These are phyloP conservation scores for Zele albiditarsus DNA, from an alignment of 2,888 invertebrate species.

Conservation along the genomic window DNA sequence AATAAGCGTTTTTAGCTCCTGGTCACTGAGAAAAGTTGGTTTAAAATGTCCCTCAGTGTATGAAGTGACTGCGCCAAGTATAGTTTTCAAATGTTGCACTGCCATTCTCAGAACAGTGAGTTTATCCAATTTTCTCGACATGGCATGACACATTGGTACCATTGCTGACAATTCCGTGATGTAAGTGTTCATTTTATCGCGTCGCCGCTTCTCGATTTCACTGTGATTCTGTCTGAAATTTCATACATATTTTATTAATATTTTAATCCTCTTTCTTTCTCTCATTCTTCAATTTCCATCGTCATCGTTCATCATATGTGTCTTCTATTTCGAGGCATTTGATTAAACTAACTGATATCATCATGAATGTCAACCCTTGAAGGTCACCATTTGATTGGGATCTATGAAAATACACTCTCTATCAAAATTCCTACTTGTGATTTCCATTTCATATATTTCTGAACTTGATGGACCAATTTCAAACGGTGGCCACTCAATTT, in stretches of 20 bases:
- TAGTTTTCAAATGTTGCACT: constrained; percentile 91
- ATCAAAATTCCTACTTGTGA: too few species aligned
- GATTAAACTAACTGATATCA: too few species aligned
- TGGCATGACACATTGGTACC: constrained; percentile 95
- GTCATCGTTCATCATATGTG: too few species aligned
- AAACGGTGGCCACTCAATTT: too few species aligned
- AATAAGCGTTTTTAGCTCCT: constrained; percentile 89
- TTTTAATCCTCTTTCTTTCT: neutral
- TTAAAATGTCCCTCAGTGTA: constrained; percentile 85
- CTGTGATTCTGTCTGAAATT: constrained; percentile 92
- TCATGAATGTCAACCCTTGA: too few species aligned
- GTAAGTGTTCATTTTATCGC: constrained; percentile 98
- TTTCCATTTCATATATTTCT: too few species aligned
- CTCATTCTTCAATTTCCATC: neutral
- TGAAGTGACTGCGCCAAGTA: constrained; percentile 82
- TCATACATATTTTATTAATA: neutral
- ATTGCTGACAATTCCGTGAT: constrained; percentile 91
- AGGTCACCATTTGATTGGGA: too few species aligned
- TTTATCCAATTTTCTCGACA: constrained; percentile 95
- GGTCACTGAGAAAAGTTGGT: constrained; percentile 88
- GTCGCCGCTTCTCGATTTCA: constrained; percentile 94
- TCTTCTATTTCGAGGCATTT: too few species aligned
- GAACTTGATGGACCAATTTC: too few species aligned
- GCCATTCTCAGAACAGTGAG: constrained; percentile 92
- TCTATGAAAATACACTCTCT: too few species aligned